Evolutionary conservation across 2,113 vertebrate genomes (phyloP).

Genomic region (Pseudorectes ferrugineus): DNA sequence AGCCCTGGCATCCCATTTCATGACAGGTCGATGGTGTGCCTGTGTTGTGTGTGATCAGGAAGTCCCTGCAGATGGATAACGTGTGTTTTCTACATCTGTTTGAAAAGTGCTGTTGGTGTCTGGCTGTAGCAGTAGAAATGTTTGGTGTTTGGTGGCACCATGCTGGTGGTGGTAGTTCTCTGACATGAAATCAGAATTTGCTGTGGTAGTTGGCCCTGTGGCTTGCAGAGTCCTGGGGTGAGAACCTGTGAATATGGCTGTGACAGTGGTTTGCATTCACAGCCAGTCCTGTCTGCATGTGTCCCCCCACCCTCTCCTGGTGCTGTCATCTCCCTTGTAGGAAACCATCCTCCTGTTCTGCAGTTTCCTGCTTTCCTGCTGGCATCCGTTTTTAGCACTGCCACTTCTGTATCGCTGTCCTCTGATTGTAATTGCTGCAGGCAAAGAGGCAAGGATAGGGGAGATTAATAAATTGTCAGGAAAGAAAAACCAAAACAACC

Average conservation of each 20-base stretch:
- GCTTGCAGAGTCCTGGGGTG: background rate
- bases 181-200: background rate
- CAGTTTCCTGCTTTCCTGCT: constrained; percentile 45
- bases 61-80: background rate
- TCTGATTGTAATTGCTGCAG: constrained; percentile 44
- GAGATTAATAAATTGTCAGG: constrained; percentile 17
- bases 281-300: background rate
- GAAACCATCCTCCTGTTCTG: background rate
- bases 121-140: background rate
- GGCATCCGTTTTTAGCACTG: constrained; percentile 49
- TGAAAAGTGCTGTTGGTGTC: background rate
- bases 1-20: background rate
- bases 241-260: background rate
- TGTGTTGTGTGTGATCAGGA: background rate
- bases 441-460: background rate
- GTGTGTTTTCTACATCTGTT: accelerated
- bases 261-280: background rate
- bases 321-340: background rate
- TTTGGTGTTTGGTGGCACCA: background rate
- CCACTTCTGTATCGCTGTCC: background rate
- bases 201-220: background rate
- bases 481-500: background rate
- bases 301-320: background rate
- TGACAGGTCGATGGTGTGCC: background rate
- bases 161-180: background rate